Evolutionary conservation across 2,113 vertebrate genomes (phyloP).

Genomic region (Leptobrachium leishanense): DNA sequence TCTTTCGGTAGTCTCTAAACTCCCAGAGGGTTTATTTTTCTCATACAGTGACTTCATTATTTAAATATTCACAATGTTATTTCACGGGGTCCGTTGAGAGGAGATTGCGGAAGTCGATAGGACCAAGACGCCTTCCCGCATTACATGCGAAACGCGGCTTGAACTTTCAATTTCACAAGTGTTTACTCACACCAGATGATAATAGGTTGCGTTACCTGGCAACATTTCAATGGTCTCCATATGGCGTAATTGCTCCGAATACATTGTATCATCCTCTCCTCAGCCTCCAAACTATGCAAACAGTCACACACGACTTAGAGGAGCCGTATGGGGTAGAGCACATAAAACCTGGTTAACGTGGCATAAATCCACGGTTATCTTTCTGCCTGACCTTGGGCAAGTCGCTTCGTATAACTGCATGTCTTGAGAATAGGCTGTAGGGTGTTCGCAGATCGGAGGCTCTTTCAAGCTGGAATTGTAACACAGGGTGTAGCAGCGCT

Average conservation of each 20-base stretch:
- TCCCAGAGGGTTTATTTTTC: constrained; percentile 33
- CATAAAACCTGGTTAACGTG: constrained; percentile 17
- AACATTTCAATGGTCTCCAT: constrained; percentile 25
- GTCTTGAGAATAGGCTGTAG: neutral
- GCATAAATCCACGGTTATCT: neutral
- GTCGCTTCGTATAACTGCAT: neutral
- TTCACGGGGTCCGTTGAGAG: constrained; percentile 20
- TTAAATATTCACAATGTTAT: constrained; percentile 32
- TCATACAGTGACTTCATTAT: constrained; percentile 41
- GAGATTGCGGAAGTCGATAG: constrained; percentile 8
- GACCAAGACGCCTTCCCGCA: neutral
- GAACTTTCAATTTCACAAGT: neutral
- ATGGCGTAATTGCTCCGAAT: constrained; percentile 30
- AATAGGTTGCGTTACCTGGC: constrained; percentile 24
- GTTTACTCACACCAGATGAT: constrained; percentile 19
- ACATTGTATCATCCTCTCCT: neutral
- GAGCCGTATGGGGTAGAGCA: constrained; percentile 10
- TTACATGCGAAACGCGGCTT: neutral
- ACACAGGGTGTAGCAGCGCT: neutral
- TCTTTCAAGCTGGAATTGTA: neutral
- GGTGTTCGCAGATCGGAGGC: neutral
- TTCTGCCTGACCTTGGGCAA: constrained; percentile 23
- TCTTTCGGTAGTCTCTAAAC: constrained; percentile 22
- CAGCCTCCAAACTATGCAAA: constrained; percentile 1
- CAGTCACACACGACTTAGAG: constrained; percentile 21